Evolutionary conservation across 2,888 invertebrate species (phyloP).

Genomic region (Melieria picta): DNA sequence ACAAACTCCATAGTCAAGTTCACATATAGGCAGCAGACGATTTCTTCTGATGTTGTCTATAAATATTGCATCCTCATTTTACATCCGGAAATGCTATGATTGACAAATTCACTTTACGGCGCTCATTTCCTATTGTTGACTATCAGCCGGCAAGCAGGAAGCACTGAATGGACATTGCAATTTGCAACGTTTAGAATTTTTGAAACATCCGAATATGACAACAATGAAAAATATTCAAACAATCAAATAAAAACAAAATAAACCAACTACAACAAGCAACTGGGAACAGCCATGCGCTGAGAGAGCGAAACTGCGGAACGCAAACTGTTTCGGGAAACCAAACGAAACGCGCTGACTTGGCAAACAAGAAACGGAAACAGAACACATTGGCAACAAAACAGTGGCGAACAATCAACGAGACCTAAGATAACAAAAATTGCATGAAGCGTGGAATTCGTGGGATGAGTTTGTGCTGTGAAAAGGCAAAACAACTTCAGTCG

Average conservation of each 20-base stretch:
- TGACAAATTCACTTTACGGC: too few species aligned
- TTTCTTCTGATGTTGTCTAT: too few species aligned
- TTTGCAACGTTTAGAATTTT: slow-evolving; percentile 12
- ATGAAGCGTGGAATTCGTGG: background rate
- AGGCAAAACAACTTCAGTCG: background rate
- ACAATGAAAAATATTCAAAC: background rate
- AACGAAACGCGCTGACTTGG: background rate
- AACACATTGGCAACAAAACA: background rate
- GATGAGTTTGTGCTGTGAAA: background rate
- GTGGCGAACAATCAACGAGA: too few species aligned
- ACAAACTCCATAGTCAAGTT: too few species aligned
- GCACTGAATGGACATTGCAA: slow-evolving; percentile 6
- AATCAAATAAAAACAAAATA: too few species aligned
- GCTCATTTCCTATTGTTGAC: background rate
- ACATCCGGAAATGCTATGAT: too few species aligned
- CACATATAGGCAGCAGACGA: too few species aligned
- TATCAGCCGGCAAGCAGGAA: slow-evolving; percentile 6
- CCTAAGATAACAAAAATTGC: too few species aligned
- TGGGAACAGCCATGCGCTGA: background rate
- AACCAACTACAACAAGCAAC: background rate
- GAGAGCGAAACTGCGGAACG: too few species aligned
- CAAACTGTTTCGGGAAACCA: too few species aligned
- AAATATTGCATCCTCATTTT: too few species aligned
- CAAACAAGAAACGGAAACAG: slow-evolving; percentile 4
- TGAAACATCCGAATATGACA: background rate